Base-by-base conservation (phyloP, 2,888 invertebrate genomes). In the Crioceris asparagi region DNA sequence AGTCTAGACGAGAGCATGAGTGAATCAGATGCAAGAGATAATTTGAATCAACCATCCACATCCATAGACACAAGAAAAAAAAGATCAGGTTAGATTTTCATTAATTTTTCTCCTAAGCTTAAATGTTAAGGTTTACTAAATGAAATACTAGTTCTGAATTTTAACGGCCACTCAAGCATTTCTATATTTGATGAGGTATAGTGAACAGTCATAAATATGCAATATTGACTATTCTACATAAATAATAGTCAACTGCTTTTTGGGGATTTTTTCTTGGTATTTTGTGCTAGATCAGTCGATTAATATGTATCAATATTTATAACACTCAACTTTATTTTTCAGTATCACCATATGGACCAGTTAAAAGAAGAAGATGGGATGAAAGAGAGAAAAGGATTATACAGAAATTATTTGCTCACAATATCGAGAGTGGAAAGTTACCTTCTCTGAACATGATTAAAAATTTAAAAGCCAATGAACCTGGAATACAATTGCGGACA, bases 41-140 rank as follows among this genome's bases (percentile, higher is more conserved):
- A 12, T 35, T 11, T 41, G 38, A 38, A 30, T 41, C 5, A 17
- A 35, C 17, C 33, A 40, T 10, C 41, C 34, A 29, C n/a, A n/a
- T n/a, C 5, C 12, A 8, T 15, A 18, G 25, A 21, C n/a, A 25
- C 10, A 10, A 32, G 11, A 23, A 37, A 32, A 32, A 37, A 32
- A 15, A 21, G 26, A 32, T 32, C 23, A 10, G 25, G 32, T 37
- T 18, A 37, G 32, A 21, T 30, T 10, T 10, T 19, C 5, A 11
- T 8, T 23, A 4, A 14, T 8, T 15, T 33, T 33, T 33, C 14
- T 32, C n/a, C n/a, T n/a, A n/a, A n/a, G n/a, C n/a, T n/a, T n/a
- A n/a, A n/a, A n/a, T n/a, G n/a, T n/a, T n/a, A n/a, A n/a, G n/a
- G n/a, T n/a, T n/a, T n/a, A n/a, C n/a, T n/a, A n/a, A n/a, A n/a